Evolutionary conservation across 2,113 vertebrate species (phyloP).

Genomic region (Telmatochromis brichardi): DNA sequence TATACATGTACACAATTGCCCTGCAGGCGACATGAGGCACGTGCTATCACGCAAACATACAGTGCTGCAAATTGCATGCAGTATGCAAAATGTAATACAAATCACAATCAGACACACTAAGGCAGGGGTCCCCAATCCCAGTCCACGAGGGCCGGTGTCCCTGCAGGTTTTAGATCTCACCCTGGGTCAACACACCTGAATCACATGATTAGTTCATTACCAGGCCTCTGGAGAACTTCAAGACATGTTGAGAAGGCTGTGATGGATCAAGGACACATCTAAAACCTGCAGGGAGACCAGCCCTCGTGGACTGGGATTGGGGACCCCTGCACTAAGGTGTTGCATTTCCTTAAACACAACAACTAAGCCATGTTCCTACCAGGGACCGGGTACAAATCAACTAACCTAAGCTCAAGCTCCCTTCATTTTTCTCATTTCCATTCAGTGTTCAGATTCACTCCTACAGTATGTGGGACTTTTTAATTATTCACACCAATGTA

Average conservation of each 20-base stretch:
- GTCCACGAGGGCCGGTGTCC: rapidly evolving
- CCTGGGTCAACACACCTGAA: background rate
- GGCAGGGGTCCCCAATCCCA: rapidly evolving
- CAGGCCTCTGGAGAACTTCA: background rate
- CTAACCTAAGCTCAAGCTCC: background rate
- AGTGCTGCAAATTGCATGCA: background rate
- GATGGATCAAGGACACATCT: background rate
- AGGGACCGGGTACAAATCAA: background rate
- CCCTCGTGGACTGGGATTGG: background rate
- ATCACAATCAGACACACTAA: background rate
- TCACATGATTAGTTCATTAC: background rate
- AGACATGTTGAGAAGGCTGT: background rate
- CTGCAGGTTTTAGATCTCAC: background rate
- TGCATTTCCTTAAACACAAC: background rate
- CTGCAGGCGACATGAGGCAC: background rate
- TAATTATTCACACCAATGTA: slow-evolving; percentile 42
- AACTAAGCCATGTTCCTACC: background rate
- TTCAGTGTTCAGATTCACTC: background rate
- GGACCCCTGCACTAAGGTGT: background rate
- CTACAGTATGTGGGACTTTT: background rate
- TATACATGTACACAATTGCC: background rate
- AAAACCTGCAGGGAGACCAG: background rate
- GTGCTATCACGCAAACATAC: background rate
- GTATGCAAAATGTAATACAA: background rate
- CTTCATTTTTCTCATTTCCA: background rate